phyloP scores from a whole-genome alignment of 2,888 invertebrate genomes.

The Laothoe populi region DNA sequence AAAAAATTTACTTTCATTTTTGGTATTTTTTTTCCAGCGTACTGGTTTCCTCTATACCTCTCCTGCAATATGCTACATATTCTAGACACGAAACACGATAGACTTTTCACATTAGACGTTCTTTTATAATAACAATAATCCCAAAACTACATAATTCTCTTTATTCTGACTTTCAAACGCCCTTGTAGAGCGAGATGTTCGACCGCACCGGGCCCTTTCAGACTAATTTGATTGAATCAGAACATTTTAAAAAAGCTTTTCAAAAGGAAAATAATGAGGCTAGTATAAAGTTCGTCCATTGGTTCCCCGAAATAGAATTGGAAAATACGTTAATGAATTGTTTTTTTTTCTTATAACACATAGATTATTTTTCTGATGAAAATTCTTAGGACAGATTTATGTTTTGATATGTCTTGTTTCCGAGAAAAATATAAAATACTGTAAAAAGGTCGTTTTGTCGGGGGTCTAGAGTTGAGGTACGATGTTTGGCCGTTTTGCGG shows the following conservation, averaged over 20 bases:
- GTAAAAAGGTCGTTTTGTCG: too few species aligned
- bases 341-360: background rate
- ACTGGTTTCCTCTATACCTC: too few species aligned
- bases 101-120: too few species aligned
- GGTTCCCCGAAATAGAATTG: background rate
- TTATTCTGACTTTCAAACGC: background rate
- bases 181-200: background rate
- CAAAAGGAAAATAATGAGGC: background rate
- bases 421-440: too few species aligned
- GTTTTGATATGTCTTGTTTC: too few species aligned
- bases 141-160: background rate
- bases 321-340: background rate
- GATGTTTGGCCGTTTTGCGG: too few species aligned
- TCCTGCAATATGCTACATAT: too few species aligned
- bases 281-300: background rate
- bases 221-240: constrained; percentile 7
- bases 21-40: too few species aligned
- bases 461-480: too few species aligned
- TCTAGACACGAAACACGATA: too few species aligned
- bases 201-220: background rate
- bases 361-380: background rate
- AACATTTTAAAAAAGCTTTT: constrained; percentile 1
- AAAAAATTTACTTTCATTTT: too few species aligned
- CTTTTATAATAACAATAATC: too few species aligned
- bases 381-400: background rate